phyloP scores from a whole-genome alignment of 2,113 vertebrate species.

The Petrocephalus zakoni region DNA sequence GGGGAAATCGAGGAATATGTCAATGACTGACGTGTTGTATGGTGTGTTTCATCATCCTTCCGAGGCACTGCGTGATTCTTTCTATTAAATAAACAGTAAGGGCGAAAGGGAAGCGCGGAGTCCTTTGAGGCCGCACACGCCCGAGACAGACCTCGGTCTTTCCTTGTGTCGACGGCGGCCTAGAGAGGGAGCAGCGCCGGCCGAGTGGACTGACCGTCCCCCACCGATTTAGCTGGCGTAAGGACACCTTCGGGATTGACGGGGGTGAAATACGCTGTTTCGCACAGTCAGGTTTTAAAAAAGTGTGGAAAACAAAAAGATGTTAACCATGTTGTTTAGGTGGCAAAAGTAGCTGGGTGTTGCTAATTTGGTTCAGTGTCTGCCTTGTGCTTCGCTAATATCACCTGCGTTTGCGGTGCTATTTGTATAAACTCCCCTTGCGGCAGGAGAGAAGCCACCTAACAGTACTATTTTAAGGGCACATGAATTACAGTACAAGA shows the following conservation, averaged over 20 bases:
- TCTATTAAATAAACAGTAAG: neutral
- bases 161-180: slow-evolving; percentile 18
- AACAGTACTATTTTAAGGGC: neutral
- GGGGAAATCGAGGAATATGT: neutral
- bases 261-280: neutral
- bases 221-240: slow-evolving; percentile 2
- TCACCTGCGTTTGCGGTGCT: neutral
- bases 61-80: neutral
- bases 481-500: neutral
- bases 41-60: neutral
- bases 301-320: neutral
- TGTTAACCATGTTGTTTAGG: neutral
- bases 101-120: neutral
- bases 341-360: neutral
- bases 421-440: neutral
- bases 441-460: neutral
- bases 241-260: slow-evolving; percentile 5
- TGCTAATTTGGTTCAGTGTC: neutral
- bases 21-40: neutral
- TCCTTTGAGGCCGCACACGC: neutral
- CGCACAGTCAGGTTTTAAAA: neutral
- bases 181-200: neutral
- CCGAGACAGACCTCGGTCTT: slow-evolving; percentile 9
- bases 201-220: neutral
- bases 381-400: neutral